phyloP scores from a whole-genome alignment of 1,140 invertebrate species.

The Zaprionus davidi region DNA sequence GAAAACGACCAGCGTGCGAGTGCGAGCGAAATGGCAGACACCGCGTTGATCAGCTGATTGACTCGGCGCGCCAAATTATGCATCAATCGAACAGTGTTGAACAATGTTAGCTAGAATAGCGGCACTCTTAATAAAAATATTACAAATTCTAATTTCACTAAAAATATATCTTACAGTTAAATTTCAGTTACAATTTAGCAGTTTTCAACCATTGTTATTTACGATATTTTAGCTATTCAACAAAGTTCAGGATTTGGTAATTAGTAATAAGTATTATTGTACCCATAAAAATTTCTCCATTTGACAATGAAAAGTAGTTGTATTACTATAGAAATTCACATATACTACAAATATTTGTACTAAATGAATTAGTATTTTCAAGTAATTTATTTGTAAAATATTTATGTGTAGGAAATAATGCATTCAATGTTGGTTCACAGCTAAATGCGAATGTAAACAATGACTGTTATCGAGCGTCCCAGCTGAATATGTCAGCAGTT shows the following conservation, averaged over 20 bases:
- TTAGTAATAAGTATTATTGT: background rate
- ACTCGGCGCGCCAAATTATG: constrained; percentile 70
- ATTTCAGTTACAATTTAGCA: background rate
- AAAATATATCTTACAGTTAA: background rate
- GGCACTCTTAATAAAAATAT: constrained; percentile 25
- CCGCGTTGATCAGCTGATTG: constrained; percentile 60
- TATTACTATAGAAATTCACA: background rate
- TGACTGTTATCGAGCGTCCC: constrained; percentile 21
- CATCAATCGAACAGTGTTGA: constrained; percentile 68
- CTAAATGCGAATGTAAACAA: constrained; percentile 49
- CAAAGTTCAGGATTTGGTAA: background rate
- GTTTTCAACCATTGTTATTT: background rate
- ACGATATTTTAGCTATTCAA: background rate
- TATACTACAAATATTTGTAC: background rate
- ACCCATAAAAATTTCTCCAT: background rate
- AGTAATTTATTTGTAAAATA: background rate
- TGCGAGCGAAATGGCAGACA: constrained; percentile 73
- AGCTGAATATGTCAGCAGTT: background rate
- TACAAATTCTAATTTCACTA: background rate
- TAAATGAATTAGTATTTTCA: background rate
- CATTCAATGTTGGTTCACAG: constrained; percentile 5
- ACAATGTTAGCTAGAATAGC: constrained; percentile 19
- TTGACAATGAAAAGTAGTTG: background rate
- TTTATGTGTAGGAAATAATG: background rate
- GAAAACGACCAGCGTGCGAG: constrained; percentile 61